Evolutionary conservation across 2,113 vertebrate species (phyloP).

Genomic region (Perccottus glenii): DNA sequence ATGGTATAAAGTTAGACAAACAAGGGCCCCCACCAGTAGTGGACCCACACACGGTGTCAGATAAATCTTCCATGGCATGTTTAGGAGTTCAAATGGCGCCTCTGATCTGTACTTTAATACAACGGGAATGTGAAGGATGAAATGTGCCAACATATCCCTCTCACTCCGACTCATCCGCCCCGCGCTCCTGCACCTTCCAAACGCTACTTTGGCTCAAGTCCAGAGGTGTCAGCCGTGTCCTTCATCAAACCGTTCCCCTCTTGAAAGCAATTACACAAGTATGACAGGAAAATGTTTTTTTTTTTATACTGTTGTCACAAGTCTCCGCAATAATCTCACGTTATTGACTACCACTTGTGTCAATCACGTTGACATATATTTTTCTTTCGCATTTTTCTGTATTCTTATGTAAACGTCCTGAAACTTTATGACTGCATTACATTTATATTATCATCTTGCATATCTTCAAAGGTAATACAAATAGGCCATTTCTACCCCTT

Average conservation of each 20-base stretch:
- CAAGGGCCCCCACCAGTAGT: slow-evolving; percentile 29
- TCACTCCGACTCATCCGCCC: slow-evolving; percentile 16
- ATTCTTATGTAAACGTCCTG: neutral
- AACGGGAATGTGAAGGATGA: slow-evolving; percentile 54
- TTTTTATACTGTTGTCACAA: slow-evolving; percentile 42
- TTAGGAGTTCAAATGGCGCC: slow-evolving; percentile 64
- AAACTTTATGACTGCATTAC: neutral
- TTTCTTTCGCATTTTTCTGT: slow-evolving; percentile 3
- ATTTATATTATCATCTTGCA: too few relatives aligned
- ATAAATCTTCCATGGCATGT: slow-evolving; percentile 65
- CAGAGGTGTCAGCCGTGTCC: slow-evolving; percentile 56
- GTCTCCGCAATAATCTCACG: slow-evolving; percentile 35
- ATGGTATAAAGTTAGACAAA: slow-evolving; percentile 44
- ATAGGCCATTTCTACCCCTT: too few relatives aligned
- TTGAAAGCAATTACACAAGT: slow-evolving; percentile 54
- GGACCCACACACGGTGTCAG: slow-evolving; percentile 54
- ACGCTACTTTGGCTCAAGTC: slow-evolving; percentile 50
- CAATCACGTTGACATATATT: slow-evolving; percentile 11
- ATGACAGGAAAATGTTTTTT: slow-evolving; percentile 56
- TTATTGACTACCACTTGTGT: slow-evolving; percentile 22
- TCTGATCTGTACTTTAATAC: slow-evolving; percentile 70
- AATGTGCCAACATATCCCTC: slow-evolving; percentile 55
- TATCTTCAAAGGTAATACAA: too few relatives aligned
- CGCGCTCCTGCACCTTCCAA: slow-evolving; percentile 21
- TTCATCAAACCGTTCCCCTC: slow-evolving; percentile 51